Conservation (phyloP, 2,888 invertebrate genomes). For the Cryptocephalus primarius region DNA sequence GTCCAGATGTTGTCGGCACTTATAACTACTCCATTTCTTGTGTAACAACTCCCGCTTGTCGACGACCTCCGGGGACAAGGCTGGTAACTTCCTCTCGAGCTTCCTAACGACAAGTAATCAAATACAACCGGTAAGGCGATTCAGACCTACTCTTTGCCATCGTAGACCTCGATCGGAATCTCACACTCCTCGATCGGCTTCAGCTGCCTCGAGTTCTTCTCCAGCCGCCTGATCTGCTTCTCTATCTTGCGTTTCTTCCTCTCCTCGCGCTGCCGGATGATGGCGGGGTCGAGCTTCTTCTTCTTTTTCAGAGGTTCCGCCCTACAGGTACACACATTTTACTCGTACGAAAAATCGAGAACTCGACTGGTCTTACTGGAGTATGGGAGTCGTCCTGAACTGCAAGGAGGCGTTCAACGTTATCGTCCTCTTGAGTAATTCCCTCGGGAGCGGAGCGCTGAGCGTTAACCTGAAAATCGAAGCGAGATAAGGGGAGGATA, state of each 20-base stretch:
- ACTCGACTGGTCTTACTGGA: slow-evolving; percentile 29
- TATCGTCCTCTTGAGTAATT: slow-evolving; percentile 21
- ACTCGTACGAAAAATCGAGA: background rate
- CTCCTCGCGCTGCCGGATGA: slow-evolving; percentile 72
- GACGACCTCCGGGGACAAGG: slow-evolving; percentile 44
- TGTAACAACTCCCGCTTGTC: slow-evolving; percentile 54
- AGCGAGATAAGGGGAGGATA: background rate
- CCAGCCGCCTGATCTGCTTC: slow-evolving; percentile 72
- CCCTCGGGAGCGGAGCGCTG: slow-evolving; percentile 1
- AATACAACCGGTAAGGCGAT: too few species aligned
- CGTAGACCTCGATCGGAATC: slow-evolving; percentile 53
- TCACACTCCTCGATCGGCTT: slow-evolving; percentile 88
- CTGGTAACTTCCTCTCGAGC: slow-evolving; percentile 40
- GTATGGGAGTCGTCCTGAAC: slow-evolving; percentile 30
- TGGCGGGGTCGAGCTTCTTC: slow-evolving; percentile 70
- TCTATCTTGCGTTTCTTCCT: slow-evolving; percentile 73
- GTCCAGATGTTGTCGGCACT: slow-evolving; percentile 47
- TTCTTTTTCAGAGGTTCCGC: slow-evolving; percentile 88
- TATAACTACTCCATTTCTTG: slow-evolving; percentile 69
- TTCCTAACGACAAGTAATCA: slow-evolving; percentile 29
- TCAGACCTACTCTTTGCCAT: slow-evolving; percentile 49
- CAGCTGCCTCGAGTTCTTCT: slow-evolving; percentile 69
- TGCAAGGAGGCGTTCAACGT: slow-evolving; percentile 25
- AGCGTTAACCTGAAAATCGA: slow-evolving; percentile 9
- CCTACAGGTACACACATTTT: slow-evolving; percentile 35